Evolutionary conservation across 2,113 vertebrate genomes (phyloP).

Genomic region (Puntigrus tetrazona): DNA sequence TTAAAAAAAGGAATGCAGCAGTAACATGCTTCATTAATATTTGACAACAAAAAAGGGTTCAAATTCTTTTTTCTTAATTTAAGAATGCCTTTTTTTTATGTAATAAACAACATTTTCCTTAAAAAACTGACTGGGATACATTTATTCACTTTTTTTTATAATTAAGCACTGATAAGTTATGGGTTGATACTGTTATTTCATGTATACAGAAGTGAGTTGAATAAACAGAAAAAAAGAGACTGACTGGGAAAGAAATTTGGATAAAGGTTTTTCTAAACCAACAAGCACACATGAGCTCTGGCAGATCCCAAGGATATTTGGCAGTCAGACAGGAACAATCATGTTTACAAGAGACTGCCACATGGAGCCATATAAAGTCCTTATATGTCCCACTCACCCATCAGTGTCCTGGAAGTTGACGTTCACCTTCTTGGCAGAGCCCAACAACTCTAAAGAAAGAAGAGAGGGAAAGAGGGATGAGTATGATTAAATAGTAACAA

Average conservation of each 20-base stretch:
- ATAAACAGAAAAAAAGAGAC: not conserved
- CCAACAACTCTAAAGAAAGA: constrained; percentile 74
- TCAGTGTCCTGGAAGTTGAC: constrained; percentile 81
- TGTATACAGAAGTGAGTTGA: not conserved
- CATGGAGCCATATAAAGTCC: constrained; percentile 35
- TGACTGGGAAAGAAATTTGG: not conserved
- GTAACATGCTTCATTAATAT: not conserved
- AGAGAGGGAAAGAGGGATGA: constrained; percentile 7
- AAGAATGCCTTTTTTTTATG: not conserved
- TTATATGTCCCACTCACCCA: constrained; percentile 70
- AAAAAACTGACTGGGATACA: not conserved
- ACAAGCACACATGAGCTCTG: constrained; percentile 14
- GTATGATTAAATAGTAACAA: not conserved
- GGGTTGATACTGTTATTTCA: not conserved
- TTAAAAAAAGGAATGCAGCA: not conserved
- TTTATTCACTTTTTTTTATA: not conserved
- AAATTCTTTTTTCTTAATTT: not conserved
- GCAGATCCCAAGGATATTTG: constrained; percentile 36
- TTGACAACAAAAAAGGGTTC: not conserved
- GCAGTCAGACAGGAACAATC: constrained; percentile 30
- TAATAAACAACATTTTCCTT: not conserved
- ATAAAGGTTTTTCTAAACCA: not conserved
- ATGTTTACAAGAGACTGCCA: constrained; percentile 36
- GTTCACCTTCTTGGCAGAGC: constrained; percentile 79
- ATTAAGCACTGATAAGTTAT: not conserved